Evolutionary conservation across 2,797 vertebrate species (phyloP).

Genomic region (Florisuga fusca): DNA sequence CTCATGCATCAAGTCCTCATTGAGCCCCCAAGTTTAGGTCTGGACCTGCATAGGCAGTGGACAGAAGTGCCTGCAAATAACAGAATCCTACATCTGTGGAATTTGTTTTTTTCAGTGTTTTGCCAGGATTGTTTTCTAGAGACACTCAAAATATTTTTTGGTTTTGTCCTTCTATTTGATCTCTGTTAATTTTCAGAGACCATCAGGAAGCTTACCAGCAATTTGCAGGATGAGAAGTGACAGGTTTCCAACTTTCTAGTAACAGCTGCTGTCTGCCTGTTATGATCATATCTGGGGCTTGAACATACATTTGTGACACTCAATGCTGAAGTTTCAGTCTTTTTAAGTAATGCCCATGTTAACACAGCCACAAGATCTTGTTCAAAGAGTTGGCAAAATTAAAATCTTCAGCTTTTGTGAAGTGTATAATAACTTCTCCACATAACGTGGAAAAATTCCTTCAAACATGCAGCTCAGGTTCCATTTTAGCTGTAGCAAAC

Average conservation of each 20-base stretch:
- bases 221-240: neutral
- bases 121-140: neutral
- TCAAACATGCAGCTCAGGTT: neutral
- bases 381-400: neutral
- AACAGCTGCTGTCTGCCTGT: neutral
- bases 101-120: neutral
- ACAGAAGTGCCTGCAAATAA: accelerated
- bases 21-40: neutral
- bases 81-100: neutral
- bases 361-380: neutral
- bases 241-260: neutral
- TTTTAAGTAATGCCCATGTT: neutral
- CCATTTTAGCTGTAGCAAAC: neutral
- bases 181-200: neutral
- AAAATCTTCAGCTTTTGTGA: neutral
- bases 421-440: neutral
- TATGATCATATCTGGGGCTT: neutral
- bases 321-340: neutral
- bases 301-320: neutral
- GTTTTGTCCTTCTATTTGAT: neutral
- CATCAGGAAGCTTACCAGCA: neutral
- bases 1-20: neutral
- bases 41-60: neutral
- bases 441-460: neutral
- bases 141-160: neutral